phyloP scores from a whole-genome alignment of 2,888 invertebrate genomes.

The Dicycla oo region DNA sequence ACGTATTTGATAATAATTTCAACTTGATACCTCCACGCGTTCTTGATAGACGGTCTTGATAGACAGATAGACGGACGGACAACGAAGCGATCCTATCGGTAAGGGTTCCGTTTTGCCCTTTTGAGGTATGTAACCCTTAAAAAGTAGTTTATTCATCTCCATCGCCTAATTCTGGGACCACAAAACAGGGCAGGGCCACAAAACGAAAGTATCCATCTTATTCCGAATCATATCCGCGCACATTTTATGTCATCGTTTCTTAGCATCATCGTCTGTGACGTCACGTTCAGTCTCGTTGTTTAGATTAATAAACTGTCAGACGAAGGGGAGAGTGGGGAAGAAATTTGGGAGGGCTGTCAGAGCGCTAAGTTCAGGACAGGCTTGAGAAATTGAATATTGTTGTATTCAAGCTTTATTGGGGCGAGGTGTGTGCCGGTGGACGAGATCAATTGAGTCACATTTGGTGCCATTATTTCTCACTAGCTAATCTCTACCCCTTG shows the following conservation, averaged over 20 bases:
- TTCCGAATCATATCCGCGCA: conserved; percentile 9
- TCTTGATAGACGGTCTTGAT: no score
- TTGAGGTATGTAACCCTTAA: no score
- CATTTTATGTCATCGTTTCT: conserved; percentile 34
- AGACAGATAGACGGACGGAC: no score
- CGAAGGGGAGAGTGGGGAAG: not conserved
- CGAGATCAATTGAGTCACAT: not conserved
- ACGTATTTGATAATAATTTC: no score
- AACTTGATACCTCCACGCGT: no score
- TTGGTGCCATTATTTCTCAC: not conserved
- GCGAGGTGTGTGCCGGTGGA: not conserved
- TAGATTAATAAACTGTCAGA: conserved; percentile 56
- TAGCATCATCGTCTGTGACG: conserved; percentile 30
- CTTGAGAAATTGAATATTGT: conserved; percentile 35
- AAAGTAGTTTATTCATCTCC: not conserved
- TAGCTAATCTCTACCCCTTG: not conserved
- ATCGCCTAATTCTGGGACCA: not conserved
- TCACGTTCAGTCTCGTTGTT: conserved; percentile 44
- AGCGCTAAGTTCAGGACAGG: conserved; percentile 36
- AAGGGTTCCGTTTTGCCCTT: no score
- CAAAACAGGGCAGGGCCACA: not conserved
- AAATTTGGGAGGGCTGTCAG: conserved; percentile 32
- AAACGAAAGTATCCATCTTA: conserved; percentile 10
- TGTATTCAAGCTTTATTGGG: not conserved
- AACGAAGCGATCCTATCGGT: no score